Conservation (phyloP, 2,888 invertebrate species). For the Ypsolopha sequella region DNA sequence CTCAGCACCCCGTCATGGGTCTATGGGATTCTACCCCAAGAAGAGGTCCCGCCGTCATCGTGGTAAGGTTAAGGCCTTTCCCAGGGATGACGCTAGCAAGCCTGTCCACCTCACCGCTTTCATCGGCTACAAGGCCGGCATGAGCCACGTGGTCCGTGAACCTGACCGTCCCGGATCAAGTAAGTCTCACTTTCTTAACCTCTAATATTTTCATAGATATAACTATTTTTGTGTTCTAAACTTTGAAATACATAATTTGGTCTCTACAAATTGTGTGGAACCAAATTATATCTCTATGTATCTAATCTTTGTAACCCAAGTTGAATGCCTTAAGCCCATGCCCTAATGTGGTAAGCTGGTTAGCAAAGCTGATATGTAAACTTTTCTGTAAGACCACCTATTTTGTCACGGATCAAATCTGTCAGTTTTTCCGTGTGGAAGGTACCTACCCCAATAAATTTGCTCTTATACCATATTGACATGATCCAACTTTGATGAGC, state of each 20-base stretch:
- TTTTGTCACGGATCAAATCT: too few relatives aligned
- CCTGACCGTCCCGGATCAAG: conserved; percentile 99
- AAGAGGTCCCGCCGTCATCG: conserved; percentile 96
- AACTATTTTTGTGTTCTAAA: neutral
- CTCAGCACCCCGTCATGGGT: conserved; percentile 99
- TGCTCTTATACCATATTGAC: too few relatives aligned
- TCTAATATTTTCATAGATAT: too few relatives aligned
- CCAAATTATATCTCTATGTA: too few relatives aligned
- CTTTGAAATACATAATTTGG: conserved; percentile 3
- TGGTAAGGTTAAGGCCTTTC: conserved; percentile 99
- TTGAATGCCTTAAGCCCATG: too few relatives aligned
- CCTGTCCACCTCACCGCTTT: conserved; percentile 98
- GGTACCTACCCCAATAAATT: too few relatives aligned
- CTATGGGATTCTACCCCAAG: conserved; percentile 99
- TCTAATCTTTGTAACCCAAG: too few relatives aligned
- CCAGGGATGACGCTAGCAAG: conserved; percentile 96
- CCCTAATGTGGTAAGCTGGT: too few relatives aligned
- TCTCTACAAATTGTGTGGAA: neutral
- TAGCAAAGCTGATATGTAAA: too few relatives aligned
- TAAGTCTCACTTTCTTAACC: conserved; percentile 68
- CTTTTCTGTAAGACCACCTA: too few relatives aligned
- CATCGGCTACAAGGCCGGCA: conserved; percentile 99
- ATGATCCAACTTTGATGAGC: too few relatives aligned
- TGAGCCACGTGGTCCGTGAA: conserved; percentile 99
- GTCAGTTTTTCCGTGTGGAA: too few relatives aligned